A percentile compares a stretch with the other conserved stretches of the same genome.
Conservation (phyloP, 2,113 vertebrate species). For the Tyto alba region DNA sequence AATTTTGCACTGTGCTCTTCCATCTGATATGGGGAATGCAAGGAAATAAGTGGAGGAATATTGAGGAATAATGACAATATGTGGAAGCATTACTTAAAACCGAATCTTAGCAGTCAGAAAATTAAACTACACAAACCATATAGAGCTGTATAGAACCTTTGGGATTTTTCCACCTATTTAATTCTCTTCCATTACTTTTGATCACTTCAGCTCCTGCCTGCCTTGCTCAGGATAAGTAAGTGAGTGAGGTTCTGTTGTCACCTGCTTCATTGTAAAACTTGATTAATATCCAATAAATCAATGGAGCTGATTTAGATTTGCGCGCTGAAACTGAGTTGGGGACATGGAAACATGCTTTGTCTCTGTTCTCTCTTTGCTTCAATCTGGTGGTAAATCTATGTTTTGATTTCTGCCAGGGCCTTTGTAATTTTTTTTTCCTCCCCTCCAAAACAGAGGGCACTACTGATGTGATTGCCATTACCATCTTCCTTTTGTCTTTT, state of each 20-base stretch:
- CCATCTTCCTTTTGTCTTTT: neutral
- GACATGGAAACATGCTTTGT: neutral
- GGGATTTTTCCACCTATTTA: neutral
- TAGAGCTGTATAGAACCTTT: neutral
- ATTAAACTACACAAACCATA: neutral
- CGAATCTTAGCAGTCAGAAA: neutral
- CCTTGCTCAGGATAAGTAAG: neutral
- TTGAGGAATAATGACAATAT: neutral
- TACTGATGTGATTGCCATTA: neutral
- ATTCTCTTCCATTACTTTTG: neutral
- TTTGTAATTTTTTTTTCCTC: neutral
- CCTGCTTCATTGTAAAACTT: neutral
- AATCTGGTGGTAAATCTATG: neutral
- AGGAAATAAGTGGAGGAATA: neutral
- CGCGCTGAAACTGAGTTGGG: neutral
- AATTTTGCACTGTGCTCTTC: neutral
- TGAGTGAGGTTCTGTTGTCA: neutral
- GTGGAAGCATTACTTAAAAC: neutral
- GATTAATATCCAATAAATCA: neutral
- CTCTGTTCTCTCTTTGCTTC: neutral
- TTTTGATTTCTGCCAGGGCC: neutral
- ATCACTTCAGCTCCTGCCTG: neutral
- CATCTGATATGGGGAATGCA: neutral
- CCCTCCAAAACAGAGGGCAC: fast-evolving
- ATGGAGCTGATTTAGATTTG: neutral